Percentiles rank a stretch among this genome's conserved stretches.
phyloP scores from a whole-genome alignment of 1,140 invertebrate genomes.

The Penaeus chinensis region DNA sequence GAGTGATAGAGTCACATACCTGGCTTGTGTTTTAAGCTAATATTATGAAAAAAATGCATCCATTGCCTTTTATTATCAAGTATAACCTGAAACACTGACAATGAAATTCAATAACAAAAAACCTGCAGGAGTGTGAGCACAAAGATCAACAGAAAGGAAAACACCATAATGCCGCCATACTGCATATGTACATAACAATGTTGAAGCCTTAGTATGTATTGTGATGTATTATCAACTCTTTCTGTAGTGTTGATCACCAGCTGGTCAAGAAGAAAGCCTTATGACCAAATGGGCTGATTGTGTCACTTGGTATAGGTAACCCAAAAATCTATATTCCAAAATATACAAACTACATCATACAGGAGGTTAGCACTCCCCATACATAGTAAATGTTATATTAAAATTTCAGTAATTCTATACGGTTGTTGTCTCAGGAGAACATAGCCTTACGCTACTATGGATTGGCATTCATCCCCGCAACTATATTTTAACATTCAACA shows the following conservation, averaged over 20 bases:
- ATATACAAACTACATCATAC: conserved; percentile 47
- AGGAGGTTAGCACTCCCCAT: not conserved
- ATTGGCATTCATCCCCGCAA: too few species aligned
- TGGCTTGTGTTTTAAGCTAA: conserved; percentile 14
- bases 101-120: conserved; percentile 14
- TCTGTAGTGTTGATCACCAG: not conserved
- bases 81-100: too few species aligned
- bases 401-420: conserved; percentile 4
- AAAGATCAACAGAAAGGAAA: conserved; percentile 18
- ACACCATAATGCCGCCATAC: conserved; percentile 37
- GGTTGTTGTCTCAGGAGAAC: too few species aligned
- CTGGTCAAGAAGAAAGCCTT: not conserved
- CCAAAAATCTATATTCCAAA: conserved; percentile 33
- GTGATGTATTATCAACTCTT: not conserved
- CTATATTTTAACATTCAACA: too few species aligned
- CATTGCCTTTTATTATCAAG: not conserved
- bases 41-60: conserved; percentile 17
- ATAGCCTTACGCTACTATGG: too few species aligned
- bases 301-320: conserved; percentile 4
- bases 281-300: not conserved
- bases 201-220: conserved; percentile 9
- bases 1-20: conserved; percentile 5
- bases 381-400: conserved; percentile 7
- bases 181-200: conserved; percentile 27
- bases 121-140: conserved; percentile 28